phyloP scores from a whole-genome alignment of 1,140 invertebrate genomes.

The Ceratoteleas bidentatus region DNA sequence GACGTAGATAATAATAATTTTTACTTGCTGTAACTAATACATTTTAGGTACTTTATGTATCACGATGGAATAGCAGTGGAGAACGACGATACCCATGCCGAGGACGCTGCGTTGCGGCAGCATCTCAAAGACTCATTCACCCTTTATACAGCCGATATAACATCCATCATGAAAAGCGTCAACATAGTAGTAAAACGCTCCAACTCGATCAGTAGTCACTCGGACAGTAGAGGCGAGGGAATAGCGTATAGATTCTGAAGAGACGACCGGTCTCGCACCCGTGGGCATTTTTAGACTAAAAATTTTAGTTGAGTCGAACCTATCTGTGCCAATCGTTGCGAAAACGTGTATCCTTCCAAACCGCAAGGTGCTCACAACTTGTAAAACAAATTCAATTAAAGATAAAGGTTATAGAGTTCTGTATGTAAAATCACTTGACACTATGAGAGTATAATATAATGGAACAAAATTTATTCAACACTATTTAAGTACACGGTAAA shows the following conservation, averaged over 20 bases:
- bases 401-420: no score
- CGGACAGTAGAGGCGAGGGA: constrained; percentile 85
- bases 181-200: constrained; percentile 81
- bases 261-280: no score
- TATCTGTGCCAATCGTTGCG: constrained; percentile 24
- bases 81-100: constrained; percentile 69
- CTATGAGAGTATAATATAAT: constrained; percentile 59
- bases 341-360: constrained; percentile 31
- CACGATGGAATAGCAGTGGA: constrained; percentile 72
- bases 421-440: no score
- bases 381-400: no score
- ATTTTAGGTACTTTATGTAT: constrained; percentile 72
- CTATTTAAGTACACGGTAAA: constrained; percentile 62
- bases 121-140: constrained; percentile 66
- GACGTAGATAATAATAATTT: background rate
- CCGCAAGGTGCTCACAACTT: no score
- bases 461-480: constrained; percentile 64
- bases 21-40: background rate
- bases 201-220: constrained; percentile 81
- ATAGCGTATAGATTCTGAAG: constrained; percentile 83
- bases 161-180: constrained; percentile 75
- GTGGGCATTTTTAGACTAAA: no score
- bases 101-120: constrained; percentile 66
- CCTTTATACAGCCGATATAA: constrained; percentile 59
- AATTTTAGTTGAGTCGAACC: background rate